Conservation (phyloP, 1,140 invertebrate species). For the Chironomus striatipennis region DNA sequence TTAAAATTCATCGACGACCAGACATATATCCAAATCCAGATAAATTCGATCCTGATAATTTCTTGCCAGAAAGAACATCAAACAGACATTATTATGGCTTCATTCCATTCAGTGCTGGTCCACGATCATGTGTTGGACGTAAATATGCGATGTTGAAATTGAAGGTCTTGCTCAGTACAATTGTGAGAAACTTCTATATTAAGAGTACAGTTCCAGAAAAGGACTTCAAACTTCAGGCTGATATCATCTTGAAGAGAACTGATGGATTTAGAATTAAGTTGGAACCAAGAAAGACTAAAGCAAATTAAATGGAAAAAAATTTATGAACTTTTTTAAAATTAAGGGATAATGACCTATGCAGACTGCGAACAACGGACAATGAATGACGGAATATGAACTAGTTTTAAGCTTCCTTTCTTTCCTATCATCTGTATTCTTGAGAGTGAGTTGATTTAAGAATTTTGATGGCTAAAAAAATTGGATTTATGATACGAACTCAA, state of each 20-base stretch:
- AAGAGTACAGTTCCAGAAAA: slow-evolving; percentile 38
- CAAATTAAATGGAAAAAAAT: background rate
- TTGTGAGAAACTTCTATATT: slow-evolving; percentile 52
- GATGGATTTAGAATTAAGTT: slow-evolving; percentile 57
- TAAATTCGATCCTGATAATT: slow-evolving; percentile 84
- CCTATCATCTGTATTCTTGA: too few species aligned
- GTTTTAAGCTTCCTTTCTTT: too few species aligned
- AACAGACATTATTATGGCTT: slow-evolving; percentile 77
- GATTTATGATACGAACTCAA: too few species aligned
- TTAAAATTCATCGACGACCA: slow-evolving; percentile 64
- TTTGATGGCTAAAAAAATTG: too few species aligned
- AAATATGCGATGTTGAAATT: slow-evolving; percentile 60
- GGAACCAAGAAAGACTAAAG: slow-evolving; percentile 46
- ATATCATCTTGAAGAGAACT: slow-evolving; percentile 44
- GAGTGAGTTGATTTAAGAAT: too few species aligned
- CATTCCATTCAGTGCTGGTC: slow-evolving; percentile 84
- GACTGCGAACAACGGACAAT: too few species aligned
- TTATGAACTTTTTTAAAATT: background rate
- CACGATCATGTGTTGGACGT: slow-evolving; percentile 68
- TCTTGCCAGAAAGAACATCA: slow-evolving; percentile 71
- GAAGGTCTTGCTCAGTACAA: slow-evolving; percentile 52
- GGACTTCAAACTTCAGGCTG: slow-evolving; percentile 40
- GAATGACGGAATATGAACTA: too few species aligned
- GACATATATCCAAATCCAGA: slow-evolving; percentile 76
- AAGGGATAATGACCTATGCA: too few species aligned